phyloP scores from a whole-genome alignment of 2,797 vertebrate species.

The Naso thynnoides region DNA sequence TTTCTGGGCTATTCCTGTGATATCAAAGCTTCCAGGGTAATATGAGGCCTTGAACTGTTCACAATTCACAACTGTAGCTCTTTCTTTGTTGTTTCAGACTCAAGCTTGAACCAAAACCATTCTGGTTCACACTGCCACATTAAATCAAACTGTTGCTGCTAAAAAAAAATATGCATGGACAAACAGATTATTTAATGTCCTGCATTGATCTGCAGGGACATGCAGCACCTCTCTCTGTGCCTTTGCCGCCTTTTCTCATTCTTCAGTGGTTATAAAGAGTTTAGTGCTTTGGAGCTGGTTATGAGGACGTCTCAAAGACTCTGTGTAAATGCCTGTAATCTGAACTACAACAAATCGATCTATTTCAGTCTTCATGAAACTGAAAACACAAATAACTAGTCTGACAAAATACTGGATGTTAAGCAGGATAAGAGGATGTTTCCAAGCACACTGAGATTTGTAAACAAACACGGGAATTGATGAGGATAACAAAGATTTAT shows the following conservation, averaged over 20 bases:
- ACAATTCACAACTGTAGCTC: neutral
- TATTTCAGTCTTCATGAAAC: neutral
- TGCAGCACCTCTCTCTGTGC: neutral
- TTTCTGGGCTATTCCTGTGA: conserved; percentile 15
- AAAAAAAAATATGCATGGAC: neutral
- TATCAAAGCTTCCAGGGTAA: conserved; percentile 32
- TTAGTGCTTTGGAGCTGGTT: neutral
- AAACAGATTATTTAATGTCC: neutral
- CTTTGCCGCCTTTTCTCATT: conserved; percentile 5
- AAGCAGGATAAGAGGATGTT: neutral
- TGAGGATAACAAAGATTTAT: neutral
- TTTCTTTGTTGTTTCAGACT: neutral
- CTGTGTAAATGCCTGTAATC: conserved; percentile 4
- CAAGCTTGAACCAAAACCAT: neutral
- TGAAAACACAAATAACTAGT: neutral
- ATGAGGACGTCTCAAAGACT: neutral
- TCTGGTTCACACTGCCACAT: neutral
- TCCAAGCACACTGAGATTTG: neutral
- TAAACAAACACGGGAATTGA: neutral
- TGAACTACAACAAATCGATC: conserved; percentile 4
- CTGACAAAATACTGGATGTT: neutral
- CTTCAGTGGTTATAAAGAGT: neutral
- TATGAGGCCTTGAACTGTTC: conserved; percentile 25
- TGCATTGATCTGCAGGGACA: neutral
- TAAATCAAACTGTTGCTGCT: neutral